phyloP scores from a whole-genome alignment of 2,888 invertebrate genomes.

The Danaus chrysippus region DNA sequence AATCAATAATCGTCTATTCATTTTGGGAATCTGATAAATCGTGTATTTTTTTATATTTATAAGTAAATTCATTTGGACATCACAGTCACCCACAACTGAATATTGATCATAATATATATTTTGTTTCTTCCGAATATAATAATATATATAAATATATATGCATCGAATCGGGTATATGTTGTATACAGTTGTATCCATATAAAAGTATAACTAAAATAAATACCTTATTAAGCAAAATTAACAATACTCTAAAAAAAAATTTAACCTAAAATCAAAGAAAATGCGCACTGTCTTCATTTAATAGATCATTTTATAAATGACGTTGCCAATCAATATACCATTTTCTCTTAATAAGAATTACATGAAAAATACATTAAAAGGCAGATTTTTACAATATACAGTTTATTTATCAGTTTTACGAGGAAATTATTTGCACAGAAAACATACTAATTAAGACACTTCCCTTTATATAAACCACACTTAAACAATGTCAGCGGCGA shows the following conservation, averaged over 20 bases:
- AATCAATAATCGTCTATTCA: slow-evolving; percentile 29
- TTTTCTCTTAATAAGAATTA: slow-evolving; percentile 47
- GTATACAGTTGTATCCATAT: slow-evolving; percentile 77
- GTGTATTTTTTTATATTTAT: slow-evolving; percentile 37
- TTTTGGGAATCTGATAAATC: slow-evolving; percentile 31
- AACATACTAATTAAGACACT: slow-evolving; percentile 33
- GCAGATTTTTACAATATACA: slow-evolving; percentile 63
- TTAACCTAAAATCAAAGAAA: slow-evolving; percentile 61
- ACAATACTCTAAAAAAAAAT: slow-evolving; percentile 58
- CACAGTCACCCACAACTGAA: slow-evolving; percentile 33
- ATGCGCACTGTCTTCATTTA: slow-evolving; percentile 57
- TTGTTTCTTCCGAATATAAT: slow-evolving; percentile 35
- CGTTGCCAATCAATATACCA: slow-evolving; percentile 35
- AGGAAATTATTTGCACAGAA: slow-evolving; percentile 43
- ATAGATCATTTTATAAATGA: slow-evolving; percentile 31
- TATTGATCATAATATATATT: slow-evolving; percentile 21
- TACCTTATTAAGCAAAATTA: slow-evolving; percentile 74
- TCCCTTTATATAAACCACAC: slow-evolving; percentile 35
- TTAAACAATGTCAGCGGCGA: slow-evolving; percentile 29
- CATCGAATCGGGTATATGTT: slow-evolving; percentile 45
- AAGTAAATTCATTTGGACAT: slow-evolving; percentile 47
- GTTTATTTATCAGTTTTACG: slow-evolving; percentile 55
- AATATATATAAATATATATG: slow-evolving; percentile 25
- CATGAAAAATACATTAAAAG: slow-evolving; percentile 68
- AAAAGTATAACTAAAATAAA: slow-evolving; percentile 77